phyloP scores from a whole-genome alignment of 2,797 vertebrate genomes.

The Anomalospiza imberbis region DNA sequence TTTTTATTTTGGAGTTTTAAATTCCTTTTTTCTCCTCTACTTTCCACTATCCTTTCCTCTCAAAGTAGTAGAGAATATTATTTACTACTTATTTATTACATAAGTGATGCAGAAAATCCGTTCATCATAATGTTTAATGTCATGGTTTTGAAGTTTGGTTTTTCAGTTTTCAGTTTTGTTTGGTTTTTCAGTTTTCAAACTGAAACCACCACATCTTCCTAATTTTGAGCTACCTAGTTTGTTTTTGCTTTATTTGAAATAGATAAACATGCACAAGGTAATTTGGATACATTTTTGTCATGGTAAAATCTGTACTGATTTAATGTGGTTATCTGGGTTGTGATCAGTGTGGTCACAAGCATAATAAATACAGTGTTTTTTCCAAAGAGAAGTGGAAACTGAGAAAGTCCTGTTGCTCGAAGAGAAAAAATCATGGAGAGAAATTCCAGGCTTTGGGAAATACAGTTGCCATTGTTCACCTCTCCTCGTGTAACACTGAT shows the following conservation, averaged over 20 bases:
- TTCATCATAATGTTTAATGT: background rate
- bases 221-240: background rate
- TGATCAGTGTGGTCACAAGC: background rate
- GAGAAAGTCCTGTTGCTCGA: background rate
- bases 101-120: background rate
- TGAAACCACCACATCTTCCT: background rate
- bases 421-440: background rate
- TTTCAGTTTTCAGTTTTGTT: background rate
- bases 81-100: background rate
- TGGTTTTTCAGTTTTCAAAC: background rate
- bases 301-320: background rate
- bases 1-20: background rate
- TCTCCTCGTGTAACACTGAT: background rate
- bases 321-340: background rate
- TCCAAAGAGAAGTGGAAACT: background rate
- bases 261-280: background rate
- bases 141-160: background rate
- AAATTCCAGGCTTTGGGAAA: background rate
- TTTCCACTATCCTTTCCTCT: background rate
- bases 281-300: background rate
- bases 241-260: background rate
- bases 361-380: background rate
- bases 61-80: background rate
- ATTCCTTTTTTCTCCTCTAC: background rate
- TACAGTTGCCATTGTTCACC: background rate